Evolutionary conservation across 2,797 vertebrate genomes (phyloP).

Genomic region (Centroberyx gerrardi): DNA sequence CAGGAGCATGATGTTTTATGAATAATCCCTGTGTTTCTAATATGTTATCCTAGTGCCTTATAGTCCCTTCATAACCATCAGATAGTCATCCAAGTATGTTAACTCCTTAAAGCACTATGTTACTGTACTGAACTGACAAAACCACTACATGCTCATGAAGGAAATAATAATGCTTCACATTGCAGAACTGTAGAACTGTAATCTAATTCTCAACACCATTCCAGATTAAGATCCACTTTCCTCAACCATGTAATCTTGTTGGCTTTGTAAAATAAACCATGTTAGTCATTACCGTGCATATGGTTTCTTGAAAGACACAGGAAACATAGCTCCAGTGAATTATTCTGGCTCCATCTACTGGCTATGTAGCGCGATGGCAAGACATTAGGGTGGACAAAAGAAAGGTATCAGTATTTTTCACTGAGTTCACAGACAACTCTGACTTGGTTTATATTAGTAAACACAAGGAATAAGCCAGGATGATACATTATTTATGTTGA

Average conservation of each 20-base stretch:
- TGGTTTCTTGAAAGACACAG: not conserved
- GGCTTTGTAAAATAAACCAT: not conserved
- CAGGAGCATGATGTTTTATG: constrained; percentile 76
- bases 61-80: constrained; percentile 66
- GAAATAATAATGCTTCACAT: not conserved
- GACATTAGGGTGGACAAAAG: not conserved
- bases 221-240: not conserved
- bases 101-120: constrained; percentile 47
- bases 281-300: not conserved
- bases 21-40: constrained; percentile 82
- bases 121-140: constrained; percentile 20
- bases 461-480: not conserved
- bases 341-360: constrained; percentile 73
- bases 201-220: constrained; percentile 3
- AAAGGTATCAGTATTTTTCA: not conserved
- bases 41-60: constrained; percentile 69
- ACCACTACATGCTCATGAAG: not conserved
- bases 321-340: constrained; percentile 15
- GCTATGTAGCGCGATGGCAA: constrained; percentile 20
- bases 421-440: not conserved
- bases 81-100: constrained; percentile 34
- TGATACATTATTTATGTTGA: not conserved
- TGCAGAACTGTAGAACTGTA: not conserved
- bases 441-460: not conserved
- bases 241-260: not conserved